Evolutionary conservation across 2,888 invertebrate genomes (phyloP).

Genomic region (Mesoligia furuncula): DNA sequence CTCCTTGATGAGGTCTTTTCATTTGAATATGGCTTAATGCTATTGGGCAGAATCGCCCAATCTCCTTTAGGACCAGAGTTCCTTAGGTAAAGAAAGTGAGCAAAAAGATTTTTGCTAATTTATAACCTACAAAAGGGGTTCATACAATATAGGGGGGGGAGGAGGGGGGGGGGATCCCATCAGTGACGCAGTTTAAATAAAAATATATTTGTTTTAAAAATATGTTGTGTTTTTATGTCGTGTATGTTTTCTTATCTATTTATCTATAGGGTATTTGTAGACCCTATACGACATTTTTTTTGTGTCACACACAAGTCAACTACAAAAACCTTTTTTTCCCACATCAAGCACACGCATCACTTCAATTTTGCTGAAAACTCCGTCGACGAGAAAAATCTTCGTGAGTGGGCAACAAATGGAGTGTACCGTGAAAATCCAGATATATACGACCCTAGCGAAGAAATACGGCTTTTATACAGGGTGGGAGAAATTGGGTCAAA

Average conservation of each 20-base stretch:
- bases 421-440: constrained; percentile 34
- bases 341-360: constrained; percentile 27
- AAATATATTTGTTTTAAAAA: too few relatives aligned
- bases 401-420: constrained; percentile 53
- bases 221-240: not conserved
- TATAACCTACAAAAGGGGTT: too few relatives aligned
- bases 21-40: too few relatives aligned
- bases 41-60: too few relatives aligned
- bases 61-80: too few relatives aligned
- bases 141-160: too few relatives aligned
- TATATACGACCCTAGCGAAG: constrained; percentile 2
- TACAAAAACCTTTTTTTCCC: constrained; percentile 11
- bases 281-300: not conserved
- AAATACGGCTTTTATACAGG: constrained; percentile 10
- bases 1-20: not conserved
- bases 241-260: not conserved
- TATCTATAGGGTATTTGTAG: not conserved
- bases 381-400: constrained; percentile 36
- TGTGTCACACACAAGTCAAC: constrained; percentile 8
- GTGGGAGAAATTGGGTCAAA: not conserved
- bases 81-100: too few relatives aligned
- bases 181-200: too few relatives aligned
- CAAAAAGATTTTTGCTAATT: too few relatives aligned
- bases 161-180: too few relatives aligned
- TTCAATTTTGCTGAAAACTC: constrained; percentile 28